Evolutionary conservation across 2,888 invertebrate species (phyloP), one percentile per base, ranked within the genome.

Genomic region (Nemotelus nigrinus): DNA sequence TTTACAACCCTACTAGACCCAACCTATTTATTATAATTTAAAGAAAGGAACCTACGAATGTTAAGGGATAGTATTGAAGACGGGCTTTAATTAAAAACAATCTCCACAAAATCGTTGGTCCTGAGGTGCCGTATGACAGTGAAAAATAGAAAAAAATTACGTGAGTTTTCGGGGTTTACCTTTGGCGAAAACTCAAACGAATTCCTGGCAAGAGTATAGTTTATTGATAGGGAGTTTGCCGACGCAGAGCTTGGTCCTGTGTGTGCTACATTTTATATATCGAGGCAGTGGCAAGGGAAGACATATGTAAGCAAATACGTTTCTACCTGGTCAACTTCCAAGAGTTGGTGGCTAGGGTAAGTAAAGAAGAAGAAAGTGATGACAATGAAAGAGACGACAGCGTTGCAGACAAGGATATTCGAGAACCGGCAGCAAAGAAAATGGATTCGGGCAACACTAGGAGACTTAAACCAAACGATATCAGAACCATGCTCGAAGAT

Each of bases 211-310:
- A 53, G 7, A 10, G 53, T 53, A 53, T 53, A 6, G 53, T 53
- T 53, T 53, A 53, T 53, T 53, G 53, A 53, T 53, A 53, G 53
- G 7, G 53, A 53, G 53, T 53, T 53, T 53, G 10, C 53, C 53
- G 53, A 8, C 53, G 53, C 53, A 6, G 53, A 53, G 53, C 53
- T 53, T 53, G 53, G 53, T 53, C 7, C 25, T 25, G 53, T 53
- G 53, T 53, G 53, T 53, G 53, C 1, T 10, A 53, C 53, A 53
- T 53, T 53, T 10, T 53, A 10, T 53, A 10, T 53, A 53, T 53
- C 10, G 53, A 53, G 53, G 53, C 53, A 53, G 53, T 10, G 53
- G 6, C 10, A 10, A 53, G 53, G 10, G 53, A 53, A 10, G 6
- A 8, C 53, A 53, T 53, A 53, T 53, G 53, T 53, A 53, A 53